Evolutionary conservation across 2,888 invertebrate genomes (phyloP), one percentile per base, ranked within the genome.

Genomic region (Xestia sexstrigata): DNA sequence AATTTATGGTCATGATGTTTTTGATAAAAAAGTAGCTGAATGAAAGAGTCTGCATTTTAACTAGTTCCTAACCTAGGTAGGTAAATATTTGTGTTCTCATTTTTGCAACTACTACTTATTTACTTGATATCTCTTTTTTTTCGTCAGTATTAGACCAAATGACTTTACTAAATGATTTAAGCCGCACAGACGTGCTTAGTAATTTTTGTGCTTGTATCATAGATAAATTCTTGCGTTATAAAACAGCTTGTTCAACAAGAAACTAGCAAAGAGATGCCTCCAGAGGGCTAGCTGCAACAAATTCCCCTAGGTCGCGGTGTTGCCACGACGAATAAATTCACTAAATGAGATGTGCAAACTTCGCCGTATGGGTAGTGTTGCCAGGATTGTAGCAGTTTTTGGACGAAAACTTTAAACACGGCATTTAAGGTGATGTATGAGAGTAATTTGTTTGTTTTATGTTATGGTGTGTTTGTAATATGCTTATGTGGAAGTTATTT

Each of bases 341-440:
- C 84, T 87, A 84, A 84, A 84, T 87, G 84, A 87, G 84, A 80
- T 84, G 81, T 80, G 87, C 81, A 84, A 84, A 84, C 84, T 84
- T 69, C 72, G 68, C 58, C 71, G 81, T 74, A 74, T 76, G 79
- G 87, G 65, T 86, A 86, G 80, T 86, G 83, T 72, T 70, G 84
- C 83, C 74, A 84, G 84, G 67, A 83, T 79, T 75, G 74, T 83
- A 70, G 80, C 80, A 86, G 74, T 79, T 79, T 86, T 84, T 86
- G 70, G 80, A 45, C 68, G 66, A 70, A 79, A 83, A 86, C 55
- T 86, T 84, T 84, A 86, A 79, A 86, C 60, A 79, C 66, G 60
- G 69, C 70, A 84, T 70, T 86, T 84, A 75, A 84, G 62, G 65
- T 84, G 80, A 84, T 86, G 66, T 62, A 86, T 75, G 79, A 63